phyloP scores from a whole-genome alignment of 2,797 vertebrate species.

The Chromobotia macracanthus region DNA sequence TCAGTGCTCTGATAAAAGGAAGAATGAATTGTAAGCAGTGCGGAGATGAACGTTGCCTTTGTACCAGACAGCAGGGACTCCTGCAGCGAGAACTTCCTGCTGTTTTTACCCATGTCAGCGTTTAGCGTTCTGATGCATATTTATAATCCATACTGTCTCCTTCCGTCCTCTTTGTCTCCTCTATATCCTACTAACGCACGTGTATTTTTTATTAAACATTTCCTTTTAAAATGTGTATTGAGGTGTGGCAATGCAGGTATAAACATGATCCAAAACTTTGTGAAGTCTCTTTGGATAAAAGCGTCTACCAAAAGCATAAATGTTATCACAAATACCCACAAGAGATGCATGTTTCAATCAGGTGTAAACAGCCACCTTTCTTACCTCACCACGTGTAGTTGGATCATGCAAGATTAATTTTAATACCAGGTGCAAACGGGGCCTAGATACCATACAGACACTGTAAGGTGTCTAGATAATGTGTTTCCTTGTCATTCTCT shows the following conservation, averaged over 20 bases:
- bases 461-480: not conserved
- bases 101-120: conserved; percentile 69
- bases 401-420: too few species aligned
- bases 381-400: too few species aligned
- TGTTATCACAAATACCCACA: too few species aligned
- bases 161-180: conserved; percentile 44
- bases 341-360: too few species aligned
- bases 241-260: not conserved
- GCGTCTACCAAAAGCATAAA: too few species aligned
- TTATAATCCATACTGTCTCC: conserved; percentile 67
- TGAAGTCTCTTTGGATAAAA: too few species aligned
- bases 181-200: conserved; percentile 28
- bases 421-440: too few species aligned
- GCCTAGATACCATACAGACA: too few species aligned
- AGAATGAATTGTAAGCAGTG: conserved; percentile 64
- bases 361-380: too few species aligned
- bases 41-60: conserved; percentile 55
- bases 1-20: conserved; percentile 74
- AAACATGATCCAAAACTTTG: too few species aligned
- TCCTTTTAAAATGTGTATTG: not conserved
- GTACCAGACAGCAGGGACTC: conserved; percentile 65
- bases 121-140: conserved; percentile 71
- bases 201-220: not conserved
- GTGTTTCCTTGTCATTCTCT: not conserved
- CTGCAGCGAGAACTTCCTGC: conserved; percentile 71